These are phyloP conservation scores for Formica aserva DNA, from an alignment of 2,888 invertebrate species.

Conservation along the genomic window DNA sequence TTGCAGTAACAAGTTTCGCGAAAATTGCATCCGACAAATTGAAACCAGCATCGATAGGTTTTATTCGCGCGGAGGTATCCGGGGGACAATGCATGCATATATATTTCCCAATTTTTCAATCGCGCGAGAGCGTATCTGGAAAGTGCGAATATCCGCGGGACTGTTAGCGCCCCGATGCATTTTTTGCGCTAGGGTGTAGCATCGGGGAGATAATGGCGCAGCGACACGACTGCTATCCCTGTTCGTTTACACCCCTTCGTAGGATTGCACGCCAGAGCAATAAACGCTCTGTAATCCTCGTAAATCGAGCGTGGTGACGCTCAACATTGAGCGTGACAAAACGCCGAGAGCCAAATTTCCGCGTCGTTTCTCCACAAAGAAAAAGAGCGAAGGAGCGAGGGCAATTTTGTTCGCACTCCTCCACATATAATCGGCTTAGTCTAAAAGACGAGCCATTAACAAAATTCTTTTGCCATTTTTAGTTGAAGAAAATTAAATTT, in stretches of 20 bases:
- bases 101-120: slow-evolving; percentile 18
- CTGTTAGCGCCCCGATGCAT: neutral
- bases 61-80: neutral
- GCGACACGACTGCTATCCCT: slow-evolving; percentile 33
- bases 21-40: slow-evolving; percentile 6
- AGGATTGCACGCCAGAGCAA: slow-evolving; percentile 50
- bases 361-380: slow-evolving; percentile 15
- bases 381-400: neutral
- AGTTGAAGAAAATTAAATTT: neutral
- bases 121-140: neutral
- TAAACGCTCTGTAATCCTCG: slow-evolving; percentile 72
- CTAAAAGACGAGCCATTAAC: neutral
- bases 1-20: slow-evolving; percentile 3
- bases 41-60: slow-evolving; percentile 17
- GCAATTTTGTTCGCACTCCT: neutral
- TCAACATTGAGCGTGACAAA: slow-evolving; percentile 64
- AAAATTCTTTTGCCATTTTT: neutral
- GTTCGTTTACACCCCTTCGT: slow-evolving; percentile 57
- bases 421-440: neutral
- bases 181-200: slow-evolving; percentile 17
- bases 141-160: slow-evolving; percentile 27
- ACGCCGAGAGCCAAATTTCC: slow-evolving; percentile 60
- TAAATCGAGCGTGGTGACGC: slow-evolving; percentile 74
- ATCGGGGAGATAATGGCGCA: slow-evolving; percentile 7
- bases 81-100: neutral